phyloP scores from a whole-genome alignment of 2,888 invertebrate species.

The Isoperla grammatica region DNA sequence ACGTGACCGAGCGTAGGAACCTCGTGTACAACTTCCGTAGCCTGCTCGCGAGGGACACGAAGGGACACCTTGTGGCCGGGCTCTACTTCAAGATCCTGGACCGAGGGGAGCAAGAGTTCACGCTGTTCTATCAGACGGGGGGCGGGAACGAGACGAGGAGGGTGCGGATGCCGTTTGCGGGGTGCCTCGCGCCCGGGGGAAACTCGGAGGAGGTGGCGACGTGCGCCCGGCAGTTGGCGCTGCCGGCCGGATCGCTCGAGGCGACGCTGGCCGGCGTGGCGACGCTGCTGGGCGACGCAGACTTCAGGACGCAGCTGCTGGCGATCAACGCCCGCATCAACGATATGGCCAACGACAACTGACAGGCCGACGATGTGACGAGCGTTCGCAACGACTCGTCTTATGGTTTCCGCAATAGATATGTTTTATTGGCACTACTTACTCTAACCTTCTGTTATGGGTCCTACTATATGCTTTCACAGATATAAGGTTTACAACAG shows the following conservation, averaged over 20 bases:
- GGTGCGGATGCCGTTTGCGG: constrained; percentile 68
- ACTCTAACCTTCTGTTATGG: constrained; percentile 3
- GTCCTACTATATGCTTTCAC: constrained; percentile 8
- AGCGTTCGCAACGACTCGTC: too few relatives aligned
- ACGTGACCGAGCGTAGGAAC: constrained; percentile 84
- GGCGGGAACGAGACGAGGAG: constrained; percentile 54
- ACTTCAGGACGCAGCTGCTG: constrained; percentile 69
- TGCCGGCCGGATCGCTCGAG: constrained; percentile 57
- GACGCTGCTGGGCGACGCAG: constrained; percentile 60
- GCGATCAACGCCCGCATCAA: constrained; percentile 77
- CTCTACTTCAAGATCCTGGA: constrained; percentile 73
- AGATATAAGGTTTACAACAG: too few relatives aligned
- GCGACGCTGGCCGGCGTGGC: constrained; percentile 60
- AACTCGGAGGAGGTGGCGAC: constrained; percentile 54
- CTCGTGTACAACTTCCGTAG: constrained; percentile 71
- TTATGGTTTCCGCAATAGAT: neutral
- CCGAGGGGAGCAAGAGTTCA: constrained; percentile 49
- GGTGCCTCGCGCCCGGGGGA: constrained; percentile 46
- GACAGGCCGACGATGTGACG: constrained; percentile 40
- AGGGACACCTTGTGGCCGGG: constrained; percentile 77
- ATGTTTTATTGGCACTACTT: constrained; percentile 7
- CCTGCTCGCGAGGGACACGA: constrained; percentile 72
- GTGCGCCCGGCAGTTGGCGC: constrained; percentile 68
- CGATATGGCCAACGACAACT: constrained; percentile 67
- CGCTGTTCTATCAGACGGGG: constrained; percentile 69